Evolutionary conservation across 2,888 invertebrate genomes (phyloP).

Genomic region (Drosophila nigricruria): DNA sequence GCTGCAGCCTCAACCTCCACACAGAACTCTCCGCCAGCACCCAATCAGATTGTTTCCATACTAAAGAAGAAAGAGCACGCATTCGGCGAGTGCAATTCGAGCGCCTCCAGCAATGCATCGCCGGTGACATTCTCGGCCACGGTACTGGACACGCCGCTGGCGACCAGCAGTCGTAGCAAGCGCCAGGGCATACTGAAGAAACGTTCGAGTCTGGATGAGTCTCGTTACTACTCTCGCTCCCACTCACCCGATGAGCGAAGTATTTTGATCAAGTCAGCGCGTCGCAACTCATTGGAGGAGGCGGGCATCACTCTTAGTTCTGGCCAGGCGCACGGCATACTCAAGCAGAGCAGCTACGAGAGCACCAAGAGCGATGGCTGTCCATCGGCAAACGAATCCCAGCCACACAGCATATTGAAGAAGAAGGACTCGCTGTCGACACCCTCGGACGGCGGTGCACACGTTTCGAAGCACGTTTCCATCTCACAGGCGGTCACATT

Average conservation of each 20-base stretch:
- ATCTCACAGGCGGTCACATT: constrained; percentile 85
- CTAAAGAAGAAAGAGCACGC: constrained; percentile 88
- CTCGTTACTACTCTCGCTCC: constrained; percentile 85
- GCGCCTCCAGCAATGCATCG: constrained; percentile 87
- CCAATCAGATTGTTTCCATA: constrained; percentile 88
- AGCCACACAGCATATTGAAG: constrained; percentile 91
- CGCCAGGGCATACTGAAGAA: constrained; percentile 94
- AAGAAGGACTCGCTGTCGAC: constrained; percentile 85
- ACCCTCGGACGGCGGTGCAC: constrained; percentile 83
- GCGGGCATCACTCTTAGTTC: constrained; percentile 57
- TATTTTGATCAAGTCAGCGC: constrained; percentile 84
- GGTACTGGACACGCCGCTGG: constrained; percentile 88
- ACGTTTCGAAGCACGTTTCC: constrained; percentile 84
- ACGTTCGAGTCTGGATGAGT: constrained; percentile 92
- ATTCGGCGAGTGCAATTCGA: constrained; percentile 83
- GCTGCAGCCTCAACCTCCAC: constrained; percentile 6
- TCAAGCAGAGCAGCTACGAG: constrained; percentile 92
- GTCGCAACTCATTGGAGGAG: constrained; percentile 85
- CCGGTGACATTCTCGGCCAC: constrained; percentile 93
- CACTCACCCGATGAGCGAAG: constrained; percentile 85
- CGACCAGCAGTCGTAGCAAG: constrained; percentile 83
- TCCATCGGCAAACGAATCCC: constrained; percentile 87
- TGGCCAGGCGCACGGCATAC: constrained; percentile 88
- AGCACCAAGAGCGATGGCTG: constrained; percentile 88
- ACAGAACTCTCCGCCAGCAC: constrained; percentile 83